phyloP scores from a whole-genome alignment of 2,113 vertebrate genomes.

The Bostrychus sinensis region DNA sequence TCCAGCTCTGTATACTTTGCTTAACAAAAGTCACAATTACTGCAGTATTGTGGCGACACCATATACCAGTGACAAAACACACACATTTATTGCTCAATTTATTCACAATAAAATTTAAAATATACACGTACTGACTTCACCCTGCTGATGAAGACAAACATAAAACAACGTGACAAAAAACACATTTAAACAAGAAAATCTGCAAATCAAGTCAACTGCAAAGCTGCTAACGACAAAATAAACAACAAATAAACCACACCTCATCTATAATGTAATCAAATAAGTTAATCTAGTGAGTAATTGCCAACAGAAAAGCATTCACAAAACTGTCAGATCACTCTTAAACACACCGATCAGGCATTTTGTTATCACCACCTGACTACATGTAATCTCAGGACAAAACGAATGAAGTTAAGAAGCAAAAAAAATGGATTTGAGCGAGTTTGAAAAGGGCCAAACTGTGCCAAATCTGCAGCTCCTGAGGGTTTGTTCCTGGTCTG shows the following conservation, averaged over 20 bases:
- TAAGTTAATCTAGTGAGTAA: not conserved
- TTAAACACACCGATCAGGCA: not conserved
- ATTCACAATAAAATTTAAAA: conserved; percentile 54
- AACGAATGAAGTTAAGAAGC: not conserved
- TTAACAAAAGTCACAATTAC: too few relatives aligned
- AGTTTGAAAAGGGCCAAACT: too few relatives aligned
- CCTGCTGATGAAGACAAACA: conserved; percentile 48
- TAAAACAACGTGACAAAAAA: conserved; percentile 22
- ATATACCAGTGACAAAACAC: not conserved
- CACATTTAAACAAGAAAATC: conserved; percentile 12
- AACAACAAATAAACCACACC: not conserved
- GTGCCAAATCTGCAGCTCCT: too few relatives aligned
- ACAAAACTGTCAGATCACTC: conserved; percentile 10
- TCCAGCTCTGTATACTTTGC: too few relatives aligned
- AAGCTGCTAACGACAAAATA: not conserved
- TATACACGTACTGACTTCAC: conserved; percentile 50
- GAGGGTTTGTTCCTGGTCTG: too few relatives aligned
- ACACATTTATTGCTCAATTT: conserved; percentile 5
- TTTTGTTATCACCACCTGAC: not conserved
- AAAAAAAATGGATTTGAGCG: not conserved
- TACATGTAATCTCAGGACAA: too few relatives aligned
- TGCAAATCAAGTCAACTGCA: not conserved
- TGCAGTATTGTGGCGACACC: too few relatives aligned
- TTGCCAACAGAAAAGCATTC: not conserved
- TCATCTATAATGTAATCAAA: not conserved